Evolutionary conservation across 2,113 vertebrate species (phyloP).

Genomic region (Planiliza haematocheilus): DNA sequence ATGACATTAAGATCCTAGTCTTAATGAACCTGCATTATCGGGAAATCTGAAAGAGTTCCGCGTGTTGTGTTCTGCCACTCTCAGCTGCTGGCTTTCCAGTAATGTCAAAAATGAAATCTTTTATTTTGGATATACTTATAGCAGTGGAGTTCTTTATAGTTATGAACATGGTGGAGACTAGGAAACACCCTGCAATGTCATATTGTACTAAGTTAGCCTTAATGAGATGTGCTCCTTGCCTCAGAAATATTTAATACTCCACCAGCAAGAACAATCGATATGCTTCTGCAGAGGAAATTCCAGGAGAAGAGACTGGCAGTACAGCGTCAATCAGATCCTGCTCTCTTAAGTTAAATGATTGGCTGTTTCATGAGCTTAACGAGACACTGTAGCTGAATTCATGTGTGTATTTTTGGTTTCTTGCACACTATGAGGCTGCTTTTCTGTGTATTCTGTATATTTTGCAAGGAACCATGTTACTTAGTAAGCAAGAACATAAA

Average conservation of each 20-base stretch:
- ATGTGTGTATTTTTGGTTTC: neutral
- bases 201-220: neutral
- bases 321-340: conserved; percentile 4
- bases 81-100: too few relatives aligned
- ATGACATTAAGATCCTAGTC: neutral
- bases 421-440: neutral
- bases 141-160: neutral
- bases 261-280: conserved; percentile 54
- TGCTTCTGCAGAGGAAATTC: conserved; percentile 29
- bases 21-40: neutral
- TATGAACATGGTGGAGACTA: neutral
- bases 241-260: conserved; percentile 60
- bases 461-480: neutral
- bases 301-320: conserved; percentile 9
- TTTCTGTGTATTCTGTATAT: conserved; percentile 12
- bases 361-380: conserved; percentile 31
- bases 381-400: conserved; percentile 13
- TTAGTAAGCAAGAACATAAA: neutral
- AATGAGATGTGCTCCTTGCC: conserved; percentile 9
- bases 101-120: too few relatives aligned
- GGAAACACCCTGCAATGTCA: neutral
- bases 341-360: neutral
- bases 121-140: neutral
- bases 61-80: too few relatives aligned
- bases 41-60: too few relatives aligned